Evolutionary conservation across 2,113 vertebrate genomes (phyloP).

Genomic region (Oriolus oriolus): DNA sequence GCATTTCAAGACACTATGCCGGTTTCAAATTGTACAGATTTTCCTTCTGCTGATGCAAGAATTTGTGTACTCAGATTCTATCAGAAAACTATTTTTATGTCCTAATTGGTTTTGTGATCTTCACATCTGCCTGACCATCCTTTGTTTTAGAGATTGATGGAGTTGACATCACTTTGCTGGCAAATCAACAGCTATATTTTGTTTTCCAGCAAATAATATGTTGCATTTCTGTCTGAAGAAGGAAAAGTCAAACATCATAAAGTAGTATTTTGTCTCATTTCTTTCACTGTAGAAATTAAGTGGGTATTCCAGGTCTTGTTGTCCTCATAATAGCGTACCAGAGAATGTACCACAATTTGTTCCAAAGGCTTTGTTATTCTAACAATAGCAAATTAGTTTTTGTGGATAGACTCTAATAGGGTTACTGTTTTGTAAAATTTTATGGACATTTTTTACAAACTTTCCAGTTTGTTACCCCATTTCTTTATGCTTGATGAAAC

Average conservation of each 20-base stretch:
- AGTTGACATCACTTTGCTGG: fast-evolving
- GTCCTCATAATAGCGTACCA: background rate
- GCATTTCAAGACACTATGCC: background rate
- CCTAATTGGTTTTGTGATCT: background rate
- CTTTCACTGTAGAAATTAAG: background rate
- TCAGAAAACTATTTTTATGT: background rate
- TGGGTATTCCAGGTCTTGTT: background rate
- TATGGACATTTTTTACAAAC: background rate
- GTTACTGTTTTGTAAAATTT: background rate
- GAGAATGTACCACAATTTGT: background rate
- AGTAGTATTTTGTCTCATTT: background rate
- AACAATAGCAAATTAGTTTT: background rate
- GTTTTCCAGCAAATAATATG: background rate
- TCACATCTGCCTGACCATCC: background rate
- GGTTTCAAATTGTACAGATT: background rate
- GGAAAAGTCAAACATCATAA: background rate
- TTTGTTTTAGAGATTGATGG: background rate
- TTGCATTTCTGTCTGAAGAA: background rate
- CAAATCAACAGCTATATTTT: background rate
- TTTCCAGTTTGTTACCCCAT: background rate
- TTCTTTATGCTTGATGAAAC: background rate
- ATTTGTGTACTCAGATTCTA: background rate
- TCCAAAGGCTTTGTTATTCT: background rate
- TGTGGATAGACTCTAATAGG: background rate
- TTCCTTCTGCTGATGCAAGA: background rate